Base-by-base conservation (phyloP, 2,113 vertebrate species). In the Oriolus oriolus region DNA sequence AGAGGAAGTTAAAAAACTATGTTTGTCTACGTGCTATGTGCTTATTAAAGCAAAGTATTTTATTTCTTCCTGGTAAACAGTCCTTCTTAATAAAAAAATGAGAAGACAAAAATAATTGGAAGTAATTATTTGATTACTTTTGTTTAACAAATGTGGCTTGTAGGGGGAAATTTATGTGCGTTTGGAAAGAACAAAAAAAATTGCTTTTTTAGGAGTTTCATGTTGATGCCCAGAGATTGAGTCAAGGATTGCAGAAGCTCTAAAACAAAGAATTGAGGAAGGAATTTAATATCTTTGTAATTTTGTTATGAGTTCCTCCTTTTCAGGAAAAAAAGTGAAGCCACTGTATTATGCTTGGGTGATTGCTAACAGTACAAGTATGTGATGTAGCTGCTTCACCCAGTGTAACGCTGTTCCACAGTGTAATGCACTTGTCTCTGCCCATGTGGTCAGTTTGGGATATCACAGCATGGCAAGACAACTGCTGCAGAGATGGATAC, bases 371-470 rank as follows among this genome's bases (percentile, higher is more conserved):
- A 27, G 3, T 28, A 4, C 16, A 20, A 6, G 6, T 33, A 0
- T 17, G 13, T 64, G 42, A 23, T 1, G 2, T 30, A 80, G 63
- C 41, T 71, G 63, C 68, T 65, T 53, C 26, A 42, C 18, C 10
- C 22, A 23, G 49, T 4, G 42, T 60, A 16, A 65, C 73, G 28
- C 33, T 54, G 22, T 22, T 59, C 14, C 33, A 19, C 2, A 20
- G 24, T 49, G 74, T 17, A 13, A 8, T 27, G n/a, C 47, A 23
- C n/a, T 57, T 53, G 19, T 37, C 22, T 54, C 60, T 87, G 56
- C 28, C 44, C 20, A 0, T 11, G 9, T 20, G 59, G 52, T 24
- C 18, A 26, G 0, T 56, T 54, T 49, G 49, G 44, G 53, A 8
- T 52, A 28, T 49, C 11, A 5, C 27, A 65, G 47, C 8, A 2